Conservation (phyloP, 2,113 vertebrate species). For the Daboia siamensis region DNA sequence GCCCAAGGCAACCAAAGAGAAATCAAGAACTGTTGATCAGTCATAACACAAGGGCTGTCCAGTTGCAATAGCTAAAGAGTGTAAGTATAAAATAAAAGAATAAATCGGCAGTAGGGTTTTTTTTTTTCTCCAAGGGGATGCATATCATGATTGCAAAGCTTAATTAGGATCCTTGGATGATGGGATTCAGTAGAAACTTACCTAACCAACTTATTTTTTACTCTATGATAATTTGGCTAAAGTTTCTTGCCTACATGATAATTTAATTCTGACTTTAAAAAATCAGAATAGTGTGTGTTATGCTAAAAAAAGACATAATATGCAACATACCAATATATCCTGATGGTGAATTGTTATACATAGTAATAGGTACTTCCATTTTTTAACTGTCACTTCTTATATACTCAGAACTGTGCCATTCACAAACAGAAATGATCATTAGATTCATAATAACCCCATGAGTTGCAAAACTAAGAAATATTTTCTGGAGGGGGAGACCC, state of each 20-base stretch:
- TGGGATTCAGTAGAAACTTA: background rate
- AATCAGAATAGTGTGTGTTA: background rate
- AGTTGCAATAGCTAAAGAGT: background rate
- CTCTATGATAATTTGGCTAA: background rate
- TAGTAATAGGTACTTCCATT: background rate
- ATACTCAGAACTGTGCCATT: background rate
- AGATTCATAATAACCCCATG: background rate
- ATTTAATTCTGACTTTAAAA: background rate
- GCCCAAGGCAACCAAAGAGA: background rate
- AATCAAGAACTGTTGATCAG: constrained; percentile 1
- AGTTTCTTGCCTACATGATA: background rate
- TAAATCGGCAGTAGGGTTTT: background rate
- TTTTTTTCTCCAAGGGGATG: background rate
- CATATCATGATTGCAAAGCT: background rate
- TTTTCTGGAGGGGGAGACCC: no score
- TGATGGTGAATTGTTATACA: background rate
- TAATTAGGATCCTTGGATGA: background rate
- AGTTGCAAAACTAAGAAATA: background rate
- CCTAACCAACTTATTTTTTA: background rate
- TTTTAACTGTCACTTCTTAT: background rate
- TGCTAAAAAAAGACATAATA: background rate
- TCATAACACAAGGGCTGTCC: background rate
- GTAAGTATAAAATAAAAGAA: background rate
- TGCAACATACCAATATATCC: background rate
- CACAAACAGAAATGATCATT: background rate